These are phyloP conservation scores for Monodelphis domestica DNA, from an alignment of 2,797 vertebrate genomes.

Conservation along the genomic window DNA sequence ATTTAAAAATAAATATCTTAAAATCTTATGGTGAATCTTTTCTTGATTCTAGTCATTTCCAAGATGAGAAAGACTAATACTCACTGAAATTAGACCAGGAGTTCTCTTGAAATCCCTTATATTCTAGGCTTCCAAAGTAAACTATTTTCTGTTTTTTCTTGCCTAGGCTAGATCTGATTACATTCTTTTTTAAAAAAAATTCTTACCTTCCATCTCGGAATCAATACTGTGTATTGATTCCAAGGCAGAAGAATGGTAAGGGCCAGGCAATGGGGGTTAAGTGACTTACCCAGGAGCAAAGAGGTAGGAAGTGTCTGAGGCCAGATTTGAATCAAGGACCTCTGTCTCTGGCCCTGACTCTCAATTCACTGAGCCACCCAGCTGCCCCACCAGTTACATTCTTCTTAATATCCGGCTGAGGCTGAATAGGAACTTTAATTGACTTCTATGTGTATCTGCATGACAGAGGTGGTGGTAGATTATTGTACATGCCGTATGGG, in stretches of 20 bases:
- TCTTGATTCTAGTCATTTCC: neutral
- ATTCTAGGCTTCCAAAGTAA: neutral
- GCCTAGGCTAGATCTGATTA: neutral
- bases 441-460: neutral
- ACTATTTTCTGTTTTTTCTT: neutral
- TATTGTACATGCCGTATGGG: conserved; percentile 25
- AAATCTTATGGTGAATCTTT: conserved; percentile 41
- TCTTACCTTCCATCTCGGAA: too few relatives aligned
- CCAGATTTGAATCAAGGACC: too few relatives aligned
- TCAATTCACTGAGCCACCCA: too few relatives aligned
- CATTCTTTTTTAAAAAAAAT: too few relatives aligned
- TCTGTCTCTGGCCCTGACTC: too few relatives aligned
- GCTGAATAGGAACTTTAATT: neutral
- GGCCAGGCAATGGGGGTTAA: too few relatives aligned
- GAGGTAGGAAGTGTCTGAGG: too few relatives aligned
- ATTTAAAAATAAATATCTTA: conserved; percentile 40
- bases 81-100: neutral
- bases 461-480: neutral
- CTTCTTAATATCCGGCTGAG: neutral
- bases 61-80: neutral
- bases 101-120: neutral
- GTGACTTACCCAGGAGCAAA: too few relatives aligned
- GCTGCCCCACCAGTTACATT: too few relatives aligned
- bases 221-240: too few relatives aligned
- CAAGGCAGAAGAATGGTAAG: too few relatives aligned